These are phyloP conservation scores for Homalodisca vitripennis DNA, from an alignment of 1,140 invertebrate genomes.

Conservation along the genomic window DNA sequence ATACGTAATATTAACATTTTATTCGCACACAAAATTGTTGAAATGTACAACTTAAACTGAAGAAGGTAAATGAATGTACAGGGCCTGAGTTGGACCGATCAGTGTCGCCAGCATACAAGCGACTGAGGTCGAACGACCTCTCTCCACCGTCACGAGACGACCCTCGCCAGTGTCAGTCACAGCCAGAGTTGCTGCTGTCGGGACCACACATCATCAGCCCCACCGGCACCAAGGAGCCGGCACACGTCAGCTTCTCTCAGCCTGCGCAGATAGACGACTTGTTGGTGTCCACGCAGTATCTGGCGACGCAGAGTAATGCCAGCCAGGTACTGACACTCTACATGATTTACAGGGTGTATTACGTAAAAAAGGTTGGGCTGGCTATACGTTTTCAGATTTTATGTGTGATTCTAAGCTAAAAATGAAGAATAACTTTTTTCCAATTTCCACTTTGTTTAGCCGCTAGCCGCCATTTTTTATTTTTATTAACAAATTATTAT, in stretches of 20 bases:
- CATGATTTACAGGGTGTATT: neutral
- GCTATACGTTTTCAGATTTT: too few relatives aligned
- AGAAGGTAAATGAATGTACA: too few relatives aligned
- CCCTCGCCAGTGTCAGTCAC: conserved; percentile 45
- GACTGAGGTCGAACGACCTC: conserved; percentile 37
- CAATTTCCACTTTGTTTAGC: too few relatives aligned
- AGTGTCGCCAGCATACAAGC: neutral
- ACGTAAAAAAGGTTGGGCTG: too few relatives aligned
- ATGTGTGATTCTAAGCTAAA: too few relatives aligned
- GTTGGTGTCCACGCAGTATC: conserved; percentile 72
- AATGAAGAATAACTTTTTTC: too few relatives aligned
- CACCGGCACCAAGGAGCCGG: neutral
- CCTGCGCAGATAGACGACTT: conserved; percentile 81
- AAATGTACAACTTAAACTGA: too few relatives aligned
- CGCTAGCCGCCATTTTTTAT: too few relatives aligned
- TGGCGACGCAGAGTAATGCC: conserved; percentile 59
- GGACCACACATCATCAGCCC: neutral
- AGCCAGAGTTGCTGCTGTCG: conserved; percentile 46
- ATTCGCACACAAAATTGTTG: too few relatives aligned
- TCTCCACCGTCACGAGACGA: conserved; percentile 39
- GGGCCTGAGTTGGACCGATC: too few relatives aligned
- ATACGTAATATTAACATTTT: too few relatives aligned
- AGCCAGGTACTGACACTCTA: conserved; percentile 43
- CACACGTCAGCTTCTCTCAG: conserved; percentile 70
- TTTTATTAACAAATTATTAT: too few relatives aligned